Base-by-base conservation (phyloP, 2,888 invertebrate species). In the Oscheius myriophilus region DNA sequence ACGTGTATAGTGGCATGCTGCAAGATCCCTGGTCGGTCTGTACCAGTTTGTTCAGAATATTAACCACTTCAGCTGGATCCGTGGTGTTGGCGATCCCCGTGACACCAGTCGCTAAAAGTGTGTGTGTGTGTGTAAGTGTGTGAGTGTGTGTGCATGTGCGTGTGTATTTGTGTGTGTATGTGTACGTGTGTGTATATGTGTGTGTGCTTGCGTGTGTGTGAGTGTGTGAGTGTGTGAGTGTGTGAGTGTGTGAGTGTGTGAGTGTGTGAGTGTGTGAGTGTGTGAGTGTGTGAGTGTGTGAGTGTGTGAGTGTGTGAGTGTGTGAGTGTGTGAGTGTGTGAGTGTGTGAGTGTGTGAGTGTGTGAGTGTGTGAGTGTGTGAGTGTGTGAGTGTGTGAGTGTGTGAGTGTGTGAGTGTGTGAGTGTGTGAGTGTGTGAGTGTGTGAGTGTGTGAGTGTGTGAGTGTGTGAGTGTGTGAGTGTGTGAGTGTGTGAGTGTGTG, bases 21-120 rank as follows among this genome's bases (percentile, higher is more conserved):
- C 78, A 78, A n/a, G 67, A 43, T 58, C 75, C 75, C 7, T 25
- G 33, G 46, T 75, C 73, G 14, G 68, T 41, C 14, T 45, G 43
- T 2, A 25, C 49, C 46, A 69, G 61, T 23, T 69, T 59, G 14
- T 64, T 71, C 12, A 78, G 59, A 25, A 70, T 70, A 12, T 71
- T 46, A 14, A 69, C 41, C 1, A 76, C 45, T 26, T 57, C 70
- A 42, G 59, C 53, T 11, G 69, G 52, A 18, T 46, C 59, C 11
- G 65, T 63, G 49, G 66, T 71, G 25, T 55, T 23, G 25, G 57
- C 67, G 42, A 69, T 69, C 25, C 64, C 69, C 4, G 65, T 70
- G 61, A 67, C 68, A 53, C 75, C 70, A 33, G 54, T 62, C 16
- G 67, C 76, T 76, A 46, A 58, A 76, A 53, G 54, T 6, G n/a